A percentile compares a stretch with the other conserved stretches of the same genome.
Evolutionary conservation across 2,888 invertebrate species (phyloP).

Genomic region (Apamea anceps): DNA sequence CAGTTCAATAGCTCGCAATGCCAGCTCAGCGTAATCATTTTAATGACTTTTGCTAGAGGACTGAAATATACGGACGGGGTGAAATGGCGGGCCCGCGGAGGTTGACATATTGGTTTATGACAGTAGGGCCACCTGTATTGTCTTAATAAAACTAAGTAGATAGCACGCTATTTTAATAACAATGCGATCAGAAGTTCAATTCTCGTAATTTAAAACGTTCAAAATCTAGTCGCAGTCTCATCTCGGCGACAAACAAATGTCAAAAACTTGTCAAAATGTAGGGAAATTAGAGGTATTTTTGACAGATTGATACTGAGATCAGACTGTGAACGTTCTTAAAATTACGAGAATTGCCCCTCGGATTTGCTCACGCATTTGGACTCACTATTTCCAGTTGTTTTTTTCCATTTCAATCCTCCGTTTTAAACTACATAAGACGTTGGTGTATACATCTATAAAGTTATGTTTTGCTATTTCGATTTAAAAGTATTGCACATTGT

Average conservation of each 20-base stretch:
- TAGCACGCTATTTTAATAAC: background rate
- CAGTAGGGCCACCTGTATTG: background rate
- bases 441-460: background rate
- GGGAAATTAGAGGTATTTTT: too few relatives aligned
- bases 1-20: constrained; percentile 48
- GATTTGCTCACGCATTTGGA: background rate
- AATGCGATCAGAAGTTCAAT: background rate
- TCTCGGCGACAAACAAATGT: too few relatives aligned
- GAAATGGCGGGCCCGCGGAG: background rate
- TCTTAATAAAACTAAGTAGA: background rate
- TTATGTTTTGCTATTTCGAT: too few relatives aligned
- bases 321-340: too few relatives aligned
- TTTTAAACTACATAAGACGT: too few relatives aligned
- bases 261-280: too few relatives aligned
- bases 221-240: too few relatives aligned
- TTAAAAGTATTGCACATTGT: background rate
- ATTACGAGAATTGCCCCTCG: too few relatives aligned
- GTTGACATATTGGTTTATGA: background rate
- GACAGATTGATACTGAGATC: too few relatives aligned
- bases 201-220: too few relatives aligned
- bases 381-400: background rate
- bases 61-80: constrained; percentile 1
- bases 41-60: constrained; percentile 54
- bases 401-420: background rate
- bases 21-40: constrained; percentile 53